These are phyloP conservation scores for Microctenopoma steveboyesi DNA, from an alignment of 2,797 vertebrate species.

Conservation along the genomic window DNA sequence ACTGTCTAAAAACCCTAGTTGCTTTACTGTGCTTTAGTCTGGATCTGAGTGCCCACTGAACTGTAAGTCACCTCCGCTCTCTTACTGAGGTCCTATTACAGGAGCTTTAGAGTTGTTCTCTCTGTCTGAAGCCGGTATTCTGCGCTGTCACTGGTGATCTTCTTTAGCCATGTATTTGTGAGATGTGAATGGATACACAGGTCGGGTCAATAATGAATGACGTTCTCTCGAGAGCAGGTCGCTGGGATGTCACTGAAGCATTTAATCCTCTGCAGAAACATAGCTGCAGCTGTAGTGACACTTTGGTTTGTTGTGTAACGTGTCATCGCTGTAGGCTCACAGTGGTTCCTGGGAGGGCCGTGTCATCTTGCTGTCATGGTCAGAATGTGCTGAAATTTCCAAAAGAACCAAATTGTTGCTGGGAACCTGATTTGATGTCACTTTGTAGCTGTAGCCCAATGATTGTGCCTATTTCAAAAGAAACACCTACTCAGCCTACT, in stretches of 20 bases:
- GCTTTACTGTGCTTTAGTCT: neutral
- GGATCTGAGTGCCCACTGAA: no score
- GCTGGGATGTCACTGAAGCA: constrained; percentile 29
- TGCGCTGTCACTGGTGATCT: constrained; percentile 10
- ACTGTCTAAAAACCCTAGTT: neutral
- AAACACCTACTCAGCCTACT: neutral
- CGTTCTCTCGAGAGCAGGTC: constrained; percentile 30
- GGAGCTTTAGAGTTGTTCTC: neutral
- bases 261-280: constrained; percentile 28
- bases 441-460: constrained; percentile 6
- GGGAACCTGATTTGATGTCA: neutral
- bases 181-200: constrained; percentile 26
- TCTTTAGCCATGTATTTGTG: constrained; percentile 14
- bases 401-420: neutral
- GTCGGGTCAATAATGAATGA: constrained; percentile 67
- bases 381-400: constrained; percentile 6
- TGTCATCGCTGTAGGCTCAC: constrained; percentile 36
- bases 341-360: constrained; percentile 15
- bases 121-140: neutral
- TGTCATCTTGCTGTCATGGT: neutral
- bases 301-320: constrained; percentile 35
- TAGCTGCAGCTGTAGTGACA: constrained; percentile 38
- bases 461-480: neutral
- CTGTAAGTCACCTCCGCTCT: neutral
- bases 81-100: neutral